Conservation (phyloP, 2,888 invertebrate species). For the Altica lythri region DNA sequence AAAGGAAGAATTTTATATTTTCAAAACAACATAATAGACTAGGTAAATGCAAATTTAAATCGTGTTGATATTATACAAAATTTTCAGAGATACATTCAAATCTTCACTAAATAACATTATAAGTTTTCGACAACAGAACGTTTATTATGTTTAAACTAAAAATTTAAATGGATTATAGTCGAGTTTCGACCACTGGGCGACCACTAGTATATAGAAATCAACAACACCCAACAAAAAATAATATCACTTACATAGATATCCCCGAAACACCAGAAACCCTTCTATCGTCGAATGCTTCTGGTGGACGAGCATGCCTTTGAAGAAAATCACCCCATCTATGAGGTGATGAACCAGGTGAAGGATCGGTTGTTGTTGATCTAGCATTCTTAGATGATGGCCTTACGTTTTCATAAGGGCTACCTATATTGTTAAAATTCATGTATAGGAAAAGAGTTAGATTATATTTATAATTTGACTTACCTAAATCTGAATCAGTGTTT, state of each 20-base stretch:
- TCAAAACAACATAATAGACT: too few relatives aligned
- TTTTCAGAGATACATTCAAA: too few relatives aligned
- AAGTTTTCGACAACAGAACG: too few relatives aligned
- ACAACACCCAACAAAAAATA: too few relatives aligned
- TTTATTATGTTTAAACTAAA: too few relatives aligned
- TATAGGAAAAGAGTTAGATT: background rate
- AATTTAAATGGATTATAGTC: too few relatives aligned
- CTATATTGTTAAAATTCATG: constrained; percentile 39
- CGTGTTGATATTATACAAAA: too few relatives aligned
- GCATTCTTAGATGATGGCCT: constrained; percentile 58
- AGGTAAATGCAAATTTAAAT: too few relatives aligned
- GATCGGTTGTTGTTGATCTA: constrained; percentile 58
- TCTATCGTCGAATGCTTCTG: constrained; percentile 59
- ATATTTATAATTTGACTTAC: constrained; percentile 20
- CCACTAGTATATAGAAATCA: too few relatives aligned
- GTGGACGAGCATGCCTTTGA: constrained; percentile 56
- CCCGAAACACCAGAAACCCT: constrained; percentile 64
- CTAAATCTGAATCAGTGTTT: constrained; percentile 62
- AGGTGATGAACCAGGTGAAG: constrained; percentile 63
- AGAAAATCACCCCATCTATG: constrained; percentile 51
- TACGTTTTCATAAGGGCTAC: constrained; percentile 69
- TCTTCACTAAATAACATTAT: too few relatives aligned
- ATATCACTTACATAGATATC: constrained; percentile 61
- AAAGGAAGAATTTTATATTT: too few relatives aligned
- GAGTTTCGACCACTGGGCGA: too few relatives aligned